Evolutionary conservation across 1,140 invertebrate species (phyloP), one percentile per base, ranked within the genome.

Genomic region (Drepana arcuata): DNA sequence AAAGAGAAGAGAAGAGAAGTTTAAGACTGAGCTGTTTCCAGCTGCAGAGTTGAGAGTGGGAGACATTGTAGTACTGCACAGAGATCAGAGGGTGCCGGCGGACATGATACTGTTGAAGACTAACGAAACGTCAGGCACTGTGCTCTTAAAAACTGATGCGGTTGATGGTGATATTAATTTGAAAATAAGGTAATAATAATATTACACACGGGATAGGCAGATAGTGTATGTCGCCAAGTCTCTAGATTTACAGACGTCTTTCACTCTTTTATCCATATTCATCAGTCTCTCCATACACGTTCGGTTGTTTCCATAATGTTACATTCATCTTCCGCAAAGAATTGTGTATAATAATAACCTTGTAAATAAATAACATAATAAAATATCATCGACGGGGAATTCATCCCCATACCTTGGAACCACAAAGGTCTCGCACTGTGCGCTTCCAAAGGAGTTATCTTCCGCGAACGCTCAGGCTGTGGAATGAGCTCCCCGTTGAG

Each of bases 151-250:
- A 50, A 99, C 98, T 0, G 98, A 99, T 85, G 98, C 99, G 78
- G 79, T 99, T 41, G 98, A 99, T 83, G 98, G 98, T 25, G 98
- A 99, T 85, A 99, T 97, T 35, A 98, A 99, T 84, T 99, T 98
- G 98, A 99, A 99, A 84, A 85, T 99, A 18, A 86, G 96, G 81
- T 84, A n/a, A n/a, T n/a, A n/a, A n/a, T n/a, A n/a, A n/a, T n/a
- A n/a, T n/a, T n/a, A n/a, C n/a, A n/a, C n/a, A n/a, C n/a, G n/a
- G n/a, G n/a, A n/a, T n/a, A n/a, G n/a, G n/a, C n/a, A 44, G 33
- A 30, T 7, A 34, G 11, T 18, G 7, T 7, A 31, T 15, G 10
- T 9, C 4, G 4, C 4, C 4, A 5, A 9, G 4, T 5, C 18
- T 21, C 4, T n/a, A 5, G 18, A 11, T 24, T 34, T 24, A 4